phyloP scores from a whole-genome alignment of 1,140 invertebrate species.

The Orchesella cincta region DNA sequence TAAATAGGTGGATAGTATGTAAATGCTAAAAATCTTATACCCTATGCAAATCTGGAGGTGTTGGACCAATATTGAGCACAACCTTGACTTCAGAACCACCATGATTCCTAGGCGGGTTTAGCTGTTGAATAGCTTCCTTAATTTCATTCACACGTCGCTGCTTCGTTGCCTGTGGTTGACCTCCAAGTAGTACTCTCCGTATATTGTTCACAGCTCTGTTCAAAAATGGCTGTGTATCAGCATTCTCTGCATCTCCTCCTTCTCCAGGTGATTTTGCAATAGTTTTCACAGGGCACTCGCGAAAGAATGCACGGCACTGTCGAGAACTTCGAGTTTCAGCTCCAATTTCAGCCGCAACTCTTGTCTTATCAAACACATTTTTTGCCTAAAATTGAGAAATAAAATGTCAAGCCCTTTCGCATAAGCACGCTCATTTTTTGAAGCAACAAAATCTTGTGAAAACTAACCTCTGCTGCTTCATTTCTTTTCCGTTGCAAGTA shows the following conservation, averaged over 20 bases:
- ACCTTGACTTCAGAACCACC: slow-evolving; percentile 8
- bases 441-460: too few relatives aligned
- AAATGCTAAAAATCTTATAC: background rate
- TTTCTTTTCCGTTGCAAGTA: slow-evolving; percentile 1
- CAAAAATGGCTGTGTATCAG: background rate
- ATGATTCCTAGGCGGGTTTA: background rate
- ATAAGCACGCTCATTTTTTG: background rate
- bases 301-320: slow-evolving; percentile 4
- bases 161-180: background rate
- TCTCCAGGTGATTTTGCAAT: background rate
- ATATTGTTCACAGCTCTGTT: slow-evolving; percentile 20
- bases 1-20: background rate
- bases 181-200: background rate
- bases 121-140: slow-evolving; percentile 23
- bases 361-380: background rate
- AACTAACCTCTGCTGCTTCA: background rate
- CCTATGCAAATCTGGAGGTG: background rate
- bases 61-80: slow-evolving; percentile 11
- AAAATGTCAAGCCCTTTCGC: background rate
- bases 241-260: background rate
- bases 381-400: background rate
- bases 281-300: background rate
- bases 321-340: background rate
- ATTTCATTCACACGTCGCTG: slow-evolving; percentile 2
- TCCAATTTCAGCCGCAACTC: background rate